Percentiles rank a stretch among this genome's conserved stretches.
Conservation (phyloP, 2,113 vertebrate species). For the Pungitius pungitius region DNA sequence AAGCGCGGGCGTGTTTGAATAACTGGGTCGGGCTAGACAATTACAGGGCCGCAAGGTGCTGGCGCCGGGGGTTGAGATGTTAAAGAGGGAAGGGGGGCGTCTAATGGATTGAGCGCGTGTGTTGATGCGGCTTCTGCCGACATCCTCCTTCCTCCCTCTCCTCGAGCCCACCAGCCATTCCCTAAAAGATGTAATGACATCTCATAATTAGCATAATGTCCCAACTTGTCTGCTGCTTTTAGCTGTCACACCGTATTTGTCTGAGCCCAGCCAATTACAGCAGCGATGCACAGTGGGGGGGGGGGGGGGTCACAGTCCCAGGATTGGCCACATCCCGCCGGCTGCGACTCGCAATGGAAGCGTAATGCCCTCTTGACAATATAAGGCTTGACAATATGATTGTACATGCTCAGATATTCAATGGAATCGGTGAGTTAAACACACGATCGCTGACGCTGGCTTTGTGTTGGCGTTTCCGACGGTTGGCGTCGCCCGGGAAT, state of each 20-base stretch:
- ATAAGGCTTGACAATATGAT: conserved; percentile 47
- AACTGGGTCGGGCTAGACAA: conserved; percentile 68
- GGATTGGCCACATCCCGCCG: conserved; percentile 50
- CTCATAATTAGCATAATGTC: conserved; percentile 82
- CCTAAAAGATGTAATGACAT: conserved; percentile 80
- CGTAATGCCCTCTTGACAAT: conserved; percentile 48
- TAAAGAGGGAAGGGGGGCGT: conserved; percentile 44
- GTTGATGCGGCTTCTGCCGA: conserved; percentile 57
- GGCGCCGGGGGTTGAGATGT: conserved; percentile 59
- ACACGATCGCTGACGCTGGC: conserved; percentile 4
- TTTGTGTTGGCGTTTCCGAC: neutral
- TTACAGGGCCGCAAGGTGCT: conserved; percentile 63
- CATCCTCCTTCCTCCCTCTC: conserved; percentile 80
- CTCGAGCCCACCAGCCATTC: conserved; percentile 73
- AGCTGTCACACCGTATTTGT: conserved; percentile 80
- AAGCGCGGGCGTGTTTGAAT: conserved; percentile 35
- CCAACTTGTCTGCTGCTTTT: conserved; percentile 81
- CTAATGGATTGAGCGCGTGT: conserved; percentile 59
- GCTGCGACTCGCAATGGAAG: conserved; percentile 74
- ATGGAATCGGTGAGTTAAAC: conserved; percentile 7
- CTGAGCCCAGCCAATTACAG: conserved; percentile 77
- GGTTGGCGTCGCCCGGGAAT: neutral
- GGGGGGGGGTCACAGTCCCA: conserved; percentile 48
- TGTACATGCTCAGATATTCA: conserved; percentile 61
- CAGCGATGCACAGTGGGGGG: conserved; percentile 11